Evolutionary conservation across 2,888 invertebrate species (phyloP).

Genomic region (Rhamphomyia laevipes): DNA sequence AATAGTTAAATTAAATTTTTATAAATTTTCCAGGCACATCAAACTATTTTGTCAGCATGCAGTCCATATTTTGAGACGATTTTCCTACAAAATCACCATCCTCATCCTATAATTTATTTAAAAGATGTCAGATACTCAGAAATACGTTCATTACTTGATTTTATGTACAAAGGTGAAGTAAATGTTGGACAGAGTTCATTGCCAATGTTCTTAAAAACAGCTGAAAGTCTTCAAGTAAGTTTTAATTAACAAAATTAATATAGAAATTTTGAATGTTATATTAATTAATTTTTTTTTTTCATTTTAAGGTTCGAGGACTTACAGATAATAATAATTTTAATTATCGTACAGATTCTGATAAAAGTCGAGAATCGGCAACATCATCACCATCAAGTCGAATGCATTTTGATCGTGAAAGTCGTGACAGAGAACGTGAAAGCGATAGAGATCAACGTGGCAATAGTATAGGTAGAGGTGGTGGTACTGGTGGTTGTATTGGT

Average conservation of each 20-base stretch:
- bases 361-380: conserved; percentile 35
- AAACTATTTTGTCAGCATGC: conserved; percentile 85
- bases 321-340: conserved; percentile 66
- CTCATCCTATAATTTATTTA: conserved; percentile 84
- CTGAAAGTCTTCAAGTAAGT: conserved; percentile 73
- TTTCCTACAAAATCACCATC: conserved; percentile 78
- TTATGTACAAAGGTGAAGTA: conserved; percentile 87
- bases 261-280: background rate
- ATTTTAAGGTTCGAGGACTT: conserved; percentile 54
- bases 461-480: conserved; percentile 29
- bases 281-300: background rate
- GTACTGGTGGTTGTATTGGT: conserved; percentile 23
- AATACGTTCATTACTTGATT: conserved; percentile 80
- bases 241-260: background rate
- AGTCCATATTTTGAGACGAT: conserved; percentile 90
- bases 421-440: conserved; percentile 29
- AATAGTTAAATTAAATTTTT: too few relatives aligned
- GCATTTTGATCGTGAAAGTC: conserved; percentile 20
- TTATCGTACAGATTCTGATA: conserved; percentile 36
- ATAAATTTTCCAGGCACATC: conserved; percentile 73
- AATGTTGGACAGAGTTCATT: conserved; percentile 85
- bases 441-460: conserved; percentile 34
- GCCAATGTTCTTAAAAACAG: conserved; percentile 83
- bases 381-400: conserved; percentile 31
- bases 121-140: conserved; percentile 84